phyloP scores from a whole-genome alignment of 2,797 vertebrate species.

The Neostethus bicornis region DNA sequence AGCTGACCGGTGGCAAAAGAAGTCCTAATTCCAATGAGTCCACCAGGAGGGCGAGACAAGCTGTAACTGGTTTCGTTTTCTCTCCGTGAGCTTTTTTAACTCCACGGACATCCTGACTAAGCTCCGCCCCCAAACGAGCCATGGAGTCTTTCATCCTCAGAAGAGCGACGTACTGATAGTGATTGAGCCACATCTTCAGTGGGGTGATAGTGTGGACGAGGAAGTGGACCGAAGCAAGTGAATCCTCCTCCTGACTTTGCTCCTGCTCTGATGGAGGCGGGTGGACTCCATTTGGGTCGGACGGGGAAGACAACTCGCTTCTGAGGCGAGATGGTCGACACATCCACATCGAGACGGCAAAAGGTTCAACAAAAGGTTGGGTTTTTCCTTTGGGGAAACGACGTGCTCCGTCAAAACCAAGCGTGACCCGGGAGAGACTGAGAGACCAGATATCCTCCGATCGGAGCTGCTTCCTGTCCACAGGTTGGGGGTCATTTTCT shows the following conservation, averaged over 20 bases:
- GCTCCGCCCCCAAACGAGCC: slow-evolving; percentile 84
- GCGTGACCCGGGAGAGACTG: slow-evolving; percentile 81
- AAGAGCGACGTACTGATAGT: slow-evolving; percentile 95
- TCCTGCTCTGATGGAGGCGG: slow-evolving; percentile 54
- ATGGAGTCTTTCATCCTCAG: slow-evolving; percentile 91
- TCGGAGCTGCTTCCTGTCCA: slow-evolving; percentile 61
- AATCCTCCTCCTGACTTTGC: slow-evolving; percentile 23
- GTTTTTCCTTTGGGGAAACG: slow-evolving; percentile 84
- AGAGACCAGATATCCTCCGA: slow-evolving; percentile 90
- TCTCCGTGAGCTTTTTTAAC: slow-evolving; percentile 74
- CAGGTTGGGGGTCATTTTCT: slow-evolving; percentile 61
- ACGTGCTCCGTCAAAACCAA: slow-evolving; percentile 90
- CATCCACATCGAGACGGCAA: slow-evolving; percentile 89
- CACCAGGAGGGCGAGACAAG: slow-evolving; percentile 85
- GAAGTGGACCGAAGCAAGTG: slow-evolving; percentile 72
- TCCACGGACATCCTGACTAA: slow-evolving; percentile 83
- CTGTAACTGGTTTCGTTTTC: slow-evolving; percentile 69
- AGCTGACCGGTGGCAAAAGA: slow-evolving; percentile 81
- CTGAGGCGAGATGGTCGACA: slow-evolving; percentile 83
- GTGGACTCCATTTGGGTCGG: slow-evolving; percentile 69
- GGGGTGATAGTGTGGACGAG: slow-evolving; percentile 81
- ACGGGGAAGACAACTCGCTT: slow-evolving; percentile 47
- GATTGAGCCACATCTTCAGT: slow-evolving; percentile 87
- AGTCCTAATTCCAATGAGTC: slow-evolving; percentile 86
- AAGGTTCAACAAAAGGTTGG: slow-evolving; percentile 89